phyloP scores from a whole-genome alignment of 2,113 vertebrate species.

The Bambusicola thoracicus region DNA sequence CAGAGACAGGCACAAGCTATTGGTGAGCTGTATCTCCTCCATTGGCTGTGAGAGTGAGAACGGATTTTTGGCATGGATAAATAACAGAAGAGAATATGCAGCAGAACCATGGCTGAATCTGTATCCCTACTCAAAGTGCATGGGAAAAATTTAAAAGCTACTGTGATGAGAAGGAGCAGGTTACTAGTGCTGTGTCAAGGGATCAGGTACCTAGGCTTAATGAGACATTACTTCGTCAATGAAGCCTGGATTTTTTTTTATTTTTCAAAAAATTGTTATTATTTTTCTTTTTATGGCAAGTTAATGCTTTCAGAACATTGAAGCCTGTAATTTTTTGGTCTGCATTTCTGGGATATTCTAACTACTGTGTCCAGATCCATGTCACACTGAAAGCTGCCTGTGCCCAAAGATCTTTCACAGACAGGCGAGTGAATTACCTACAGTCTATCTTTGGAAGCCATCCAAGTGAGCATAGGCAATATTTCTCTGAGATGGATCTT shows the following conservation, averaged over 20 bases:
- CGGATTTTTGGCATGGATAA: fast-evolving
- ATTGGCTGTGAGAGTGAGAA: fast-evolving
- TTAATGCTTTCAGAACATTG: neutral
- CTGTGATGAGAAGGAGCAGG: neutral
- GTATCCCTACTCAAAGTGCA: neutral
- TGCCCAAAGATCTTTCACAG: neutral
- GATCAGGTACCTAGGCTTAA: neutral
- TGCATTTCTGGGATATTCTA: neutral
- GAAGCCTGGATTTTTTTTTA: neutral
- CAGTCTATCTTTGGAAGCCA: neutral
- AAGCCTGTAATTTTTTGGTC: neutral
- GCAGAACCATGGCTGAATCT: neutral
- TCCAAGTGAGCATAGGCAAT: neutral
- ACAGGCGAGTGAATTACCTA: neutral
- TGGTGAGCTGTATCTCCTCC: neutral
- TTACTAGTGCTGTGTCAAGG: neutral
- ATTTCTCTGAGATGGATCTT: neutral
- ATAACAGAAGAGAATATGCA: neutral
- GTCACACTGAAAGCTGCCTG: neutral
- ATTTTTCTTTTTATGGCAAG: neutral
- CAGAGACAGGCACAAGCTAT: neutral
- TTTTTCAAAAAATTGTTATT: neutral
- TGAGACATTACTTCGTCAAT: neutral
- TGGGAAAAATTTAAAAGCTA: neutral
- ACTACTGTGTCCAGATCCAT: neutral